Percentiles rank a stretch among this genome's conserved stretches.
phyloP scores from a whole-genome alignment of 2,797 vertebrate species.

The Pseudochirops cupreus region DNA sequence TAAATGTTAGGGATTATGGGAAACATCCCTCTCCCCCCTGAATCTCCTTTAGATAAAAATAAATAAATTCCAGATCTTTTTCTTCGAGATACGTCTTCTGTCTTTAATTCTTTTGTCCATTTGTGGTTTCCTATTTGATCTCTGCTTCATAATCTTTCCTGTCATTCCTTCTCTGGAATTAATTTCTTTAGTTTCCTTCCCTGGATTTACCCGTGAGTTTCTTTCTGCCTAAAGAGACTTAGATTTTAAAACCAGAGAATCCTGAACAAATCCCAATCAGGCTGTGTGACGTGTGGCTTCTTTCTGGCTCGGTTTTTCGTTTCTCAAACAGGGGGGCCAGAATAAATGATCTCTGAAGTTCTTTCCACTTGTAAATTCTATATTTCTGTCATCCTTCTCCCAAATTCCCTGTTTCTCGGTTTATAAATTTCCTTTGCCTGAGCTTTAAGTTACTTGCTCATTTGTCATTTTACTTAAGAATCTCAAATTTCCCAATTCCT shows the following conservation, averaged over 20 bases:
- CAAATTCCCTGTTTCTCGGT: constrained; percentile 23
- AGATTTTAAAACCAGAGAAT: not conserved
- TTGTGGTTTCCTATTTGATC: not conserved
- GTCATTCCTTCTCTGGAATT: not conserved
- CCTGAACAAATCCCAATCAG: not conserved
- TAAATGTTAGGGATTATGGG: constrained; percentile 27
- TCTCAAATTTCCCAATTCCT: not conserved
- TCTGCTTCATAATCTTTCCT: not conserved
- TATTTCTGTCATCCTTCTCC: constrained; percentile 11
- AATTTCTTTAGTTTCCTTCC: not conserved
- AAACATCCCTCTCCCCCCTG: not conserved
- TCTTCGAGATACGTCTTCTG: not conserved
- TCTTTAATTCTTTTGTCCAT: not conserved
- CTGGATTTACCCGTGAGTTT: not conserved
- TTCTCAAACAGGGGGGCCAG: not conserved
- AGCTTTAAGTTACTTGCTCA: constrained; percentile 33
- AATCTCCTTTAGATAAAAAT: not conserved
- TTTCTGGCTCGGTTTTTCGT: not conserved
- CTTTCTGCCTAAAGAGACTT: not conserved
- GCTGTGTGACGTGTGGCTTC: not conserved
- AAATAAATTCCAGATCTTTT: constrained; percentile 3
- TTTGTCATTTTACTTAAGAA: constrained; percentile 54
- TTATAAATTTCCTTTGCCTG: not conserved
- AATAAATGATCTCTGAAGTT: not conserved
- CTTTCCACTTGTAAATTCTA: constrained; percentile 5